Evolutionary conservation across 2,888 invertebrate genomes (phyloP).

Genomic region (Salticus scenicus): DNA sequence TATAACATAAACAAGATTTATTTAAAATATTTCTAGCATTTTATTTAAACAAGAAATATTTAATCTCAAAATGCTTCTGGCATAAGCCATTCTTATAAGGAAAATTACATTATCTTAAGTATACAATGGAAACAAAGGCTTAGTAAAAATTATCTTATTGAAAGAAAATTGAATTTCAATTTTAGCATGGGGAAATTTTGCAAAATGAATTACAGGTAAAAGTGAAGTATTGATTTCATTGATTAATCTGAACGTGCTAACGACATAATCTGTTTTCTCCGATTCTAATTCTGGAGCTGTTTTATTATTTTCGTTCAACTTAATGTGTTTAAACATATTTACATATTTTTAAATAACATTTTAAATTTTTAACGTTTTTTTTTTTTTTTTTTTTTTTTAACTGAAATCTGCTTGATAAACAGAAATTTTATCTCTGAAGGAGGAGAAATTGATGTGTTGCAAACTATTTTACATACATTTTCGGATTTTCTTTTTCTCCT

Average conservation of each 20-base stretch:
- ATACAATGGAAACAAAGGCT: neutral
- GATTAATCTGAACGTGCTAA: slow-evolving; percentile 41
- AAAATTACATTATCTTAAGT: slow-evolving; percentile 57
- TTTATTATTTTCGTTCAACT: slow-evolving; percentile 30
- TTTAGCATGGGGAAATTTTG: slow-evolving; percentile 38
- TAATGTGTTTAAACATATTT: too few relatives aligned
- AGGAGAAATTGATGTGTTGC: too few relatives aligned
- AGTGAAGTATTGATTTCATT: slow-evolving; percentile 60
- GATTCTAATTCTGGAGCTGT: neutral
- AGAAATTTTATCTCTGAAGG: too few relatives aligned
- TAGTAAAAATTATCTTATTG: slow-evolving; percentile 5
- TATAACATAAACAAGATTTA: too few relatives aligned
- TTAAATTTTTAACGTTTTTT: neutral
- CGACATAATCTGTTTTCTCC: slow-evolving; percentile 18
- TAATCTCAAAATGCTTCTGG: slow-evolving; percentile 44
- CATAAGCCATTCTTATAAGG: slow-evolving; percentile 16
- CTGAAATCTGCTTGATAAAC: neutral
- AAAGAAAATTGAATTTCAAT: slow-evolving; percentile 47
- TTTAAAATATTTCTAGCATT: too few relatives aligned
- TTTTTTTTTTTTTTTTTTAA: neutral
- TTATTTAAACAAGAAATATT: slow-evolving; percentile 40
- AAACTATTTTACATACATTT: too few relatives aligned
- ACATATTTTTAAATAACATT: too few relatives aligned
- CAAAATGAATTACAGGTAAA: slow-evolving; percentile 49
- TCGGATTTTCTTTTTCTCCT: too few relatives aligned